phyloP scores from a whole-genome alignment of 2,797 vertebrate species.

The Capromys pilorides region DNA sequence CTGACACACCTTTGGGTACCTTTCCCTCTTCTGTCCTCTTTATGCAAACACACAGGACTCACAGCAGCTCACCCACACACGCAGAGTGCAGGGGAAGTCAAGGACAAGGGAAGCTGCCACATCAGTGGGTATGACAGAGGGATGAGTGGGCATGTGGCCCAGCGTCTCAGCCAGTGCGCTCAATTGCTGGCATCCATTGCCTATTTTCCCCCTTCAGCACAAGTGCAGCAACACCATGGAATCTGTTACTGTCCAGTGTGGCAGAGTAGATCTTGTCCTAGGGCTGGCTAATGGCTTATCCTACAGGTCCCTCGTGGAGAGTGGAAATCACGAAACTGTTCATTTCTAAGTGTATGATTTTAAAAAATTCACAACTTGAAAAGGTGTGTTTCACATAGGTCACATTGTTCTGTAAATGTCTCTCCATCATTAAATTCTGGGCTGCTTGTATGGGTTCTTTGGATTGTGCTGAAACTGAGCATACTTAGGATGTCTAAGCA shows the following conservation, averaged over 20 bases:
- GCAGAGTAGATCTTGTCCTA: slow-evolving; percentile 13
- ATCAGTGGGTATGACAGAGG: slow-evolving; percentile 53
- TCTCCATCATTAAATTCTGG: slow-evolving; percentile 28
- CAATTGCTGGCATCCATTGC: slow-evolving; percentile 10
- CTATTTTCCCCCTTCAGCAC: slow-evolving; percentile 47
- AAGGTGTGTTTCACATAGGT: slow-evolving; percentile 37
- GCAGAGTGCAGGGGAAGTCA: slow-evolving; percentile 32
- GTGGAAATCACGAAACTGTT: slow-evolving; percentile 4
- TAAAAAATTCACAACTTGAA: slow-evolving; percentile 9
- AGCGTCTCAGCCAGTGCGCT: slow-evolving; percentile 38
- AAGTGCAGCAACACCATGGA: slow-evolving; percentile 28
- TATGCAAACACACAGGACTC: slow-evolving; percentile 40
- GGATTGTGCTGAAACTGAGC: background rate
- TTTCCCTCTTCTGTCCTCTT: background rate
- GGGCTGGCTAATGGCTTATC: slow-evolving; percentile 33
- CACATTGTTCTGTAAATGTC: background rate
- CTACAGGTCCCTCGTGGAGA: background rate
- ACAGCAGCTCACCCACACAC: slow-evolving; percentile 22
- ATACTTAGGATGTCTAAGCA: background rate
- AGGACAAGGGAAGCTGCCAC: slow-evolving; percentile 55
- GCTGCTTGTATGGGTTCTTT: background rate
- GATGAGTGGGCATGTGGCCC: slow-evolving; percentile 6
- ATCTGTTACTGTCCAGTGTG: background rate
- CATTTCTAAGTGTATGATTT: background rate
- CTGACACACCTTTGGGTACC: background rate